A percentile compares a stretch with the other conserved stretches of the same genome.
Evolutionary conservation across 2,113 vertebrate genomes (phyloP).

Genomic region (Indicator maculatus): DNA sequence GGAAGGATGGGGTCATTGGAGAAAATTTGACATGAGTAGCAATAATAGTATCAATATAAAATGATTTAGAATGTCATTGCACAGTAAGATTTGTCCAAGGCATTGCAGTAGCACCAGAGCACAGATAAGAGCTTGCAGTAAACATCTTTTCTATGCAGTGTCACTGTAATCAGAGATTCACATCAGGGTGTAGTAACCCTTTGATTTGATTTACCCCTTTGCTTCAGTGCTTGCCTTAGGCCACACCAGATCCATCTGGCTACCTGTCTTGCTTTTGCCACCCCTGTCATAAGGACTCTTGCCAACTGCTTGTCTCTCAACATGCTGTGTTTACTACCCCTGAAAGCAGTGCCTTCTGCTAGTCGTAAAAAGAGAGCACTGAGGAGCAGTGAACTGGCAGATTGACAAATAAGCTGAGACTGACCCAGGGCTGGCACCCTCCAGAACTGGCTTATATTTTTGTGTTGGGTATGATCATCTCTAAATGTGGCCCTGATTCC

Average conservation of each 20-base stretch:
- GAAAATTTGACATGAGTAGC: background rate
- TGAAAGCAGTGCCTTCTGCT: conserved; percentile 66
- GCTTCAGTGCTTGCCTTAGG: conserved; percentile 54
- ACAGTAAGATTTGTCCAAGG: background rate
- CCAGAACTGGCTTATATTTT: conserved; percentile 59
- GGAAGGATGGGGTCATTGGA: background rate
- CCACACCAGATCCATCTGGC: conserved; percentile 42
- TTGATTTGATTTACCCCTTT: conserved; percentile 37
- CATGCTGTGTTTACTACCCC: background rate
- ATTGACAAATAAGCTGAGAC: conserved; percentile 71
- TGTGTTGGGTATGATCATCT: conserved; percentile 58
- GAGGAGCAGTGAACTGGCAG: conserved; percentile 67
- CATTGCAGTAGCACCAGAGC: background rate
- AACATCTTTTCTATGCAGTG: background rate
- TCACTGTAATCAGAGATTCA: conserved; percentile 4
- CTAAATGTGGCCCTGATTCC: conserved; percentile 60
- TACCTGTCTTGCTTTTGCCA: conserved; percentile 67
- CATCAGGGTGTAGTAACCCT: conserved; percentile 11
- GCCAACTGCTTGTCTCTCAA: conserved; percentile 61
- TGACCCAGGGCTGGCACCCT: conserved; percentile 70
- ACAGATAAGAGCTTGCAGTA: background rate
- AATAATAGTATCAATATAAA: background rate
- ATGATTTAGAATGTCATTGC: background rate
- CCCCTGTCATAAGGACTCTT: conserved; percentile 45
- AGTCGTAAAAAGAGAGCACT: background rate